Base-by-base conservation (phyloP, 2,888 invertebrate genomes). In the Ichneumoninae sp. region DNA sequence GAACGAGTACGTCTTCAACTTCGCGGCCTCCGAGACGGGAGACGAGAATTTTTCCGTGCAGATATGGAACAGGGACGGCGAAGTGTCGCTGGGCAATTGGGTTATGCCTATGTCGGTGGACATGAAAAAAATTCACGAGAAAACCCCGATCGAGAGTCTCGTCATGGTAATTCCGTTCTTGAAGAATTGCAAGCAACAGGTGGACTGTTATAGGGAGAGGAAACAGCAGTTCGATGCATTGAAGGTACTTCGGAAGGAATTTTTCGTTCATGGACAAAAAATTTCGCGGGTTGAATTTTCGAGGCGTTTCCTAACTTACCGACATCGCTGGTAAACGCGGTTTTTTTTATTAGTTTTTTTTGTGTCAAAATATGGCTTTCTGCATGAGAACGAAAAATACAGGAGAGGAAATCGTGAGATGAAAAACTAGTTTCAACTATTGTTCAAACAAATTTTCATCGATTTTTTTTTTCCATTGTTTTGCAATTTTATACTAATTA, bases 61-160 rank as follows among this genome's bases (percentile, higher is more conserved):
- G 87, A 80, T 91, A 47, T 71, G 87, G 0, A 78, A 75, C 10
- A 26, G 81, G 0, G 10, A 87, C 4, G 52, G n/a, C 1, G 81
- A 78, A 77, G 71, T 30, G 5, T 36, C n/a, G 6, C 44, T 92
- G 50, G 90, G 91, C 30, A 88, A 87, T 47, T 91, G 88, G 89
- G 36, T 88, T 16, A 86, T 92, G 89, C 91, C 91, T 1, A 81
- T 87, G 78, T 86, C 88, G 1, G 65, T 90, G 13, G 81, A 89
- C 19, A 85, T 91, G 36, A 50, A 88, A 1, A 7, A 82, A 0
- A 76, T 91, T 79, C 47, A 87, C 1, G 5, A 52, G 0, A 81
- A 90, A 65, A 86, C 76, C 57, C 83, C 89, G 1, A 36, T 91
- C 0, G 33, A 86, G 0, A 10, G 81, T 0, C 4, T 78, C 7